Evolutionary conservation across 2,113 vertebrate genomes (phyloP).

Genomic region (Indicator indicator): DNA sequence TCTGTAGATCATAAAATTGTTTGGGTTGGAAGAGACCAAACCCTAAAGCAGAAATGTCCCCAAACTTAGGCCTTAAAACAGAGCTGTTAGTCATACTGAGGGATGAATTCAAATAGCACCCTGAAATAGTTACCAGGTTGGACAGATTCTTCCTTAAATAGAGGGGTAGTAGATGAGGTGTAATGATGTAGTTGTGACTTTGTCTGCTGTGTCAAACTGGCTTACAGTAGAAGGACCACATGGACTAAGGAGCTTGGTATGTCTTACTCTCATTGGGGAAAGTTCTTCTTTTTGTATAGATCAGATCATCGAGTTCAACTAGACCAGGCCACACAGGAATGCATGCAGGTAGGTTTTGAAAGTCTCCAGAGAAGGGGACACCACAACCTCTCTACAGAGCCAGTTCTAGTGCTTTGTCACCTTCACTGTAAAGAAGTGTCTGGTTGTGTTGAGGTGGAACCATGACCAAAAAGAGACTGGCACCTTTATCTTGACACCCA

Average conservation of each 20-base stretch:
- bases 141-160: neutral
- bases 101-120: neutral
- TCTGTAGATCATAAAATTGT: too few relatives aligned
- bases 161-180: neutral
- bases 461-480: too few relatives aligned
- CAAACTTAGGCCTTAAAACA: neutral
- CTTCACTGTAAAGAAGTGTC: too few relatives aligned
- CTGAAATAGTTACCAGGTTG: neutral
- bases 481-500: too few relatives aligned
- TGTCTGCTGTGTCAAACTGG: neutral
- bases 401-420: too few relatives aligned
- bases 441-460: too few relatives aligned
- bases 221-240: neutral
- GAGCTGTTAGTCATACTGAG: fast-evolving
- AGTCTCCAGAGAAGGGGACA: too few relatives aligned
- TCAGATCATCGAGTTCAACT: neutral
- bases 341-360: too few relatives aligned
- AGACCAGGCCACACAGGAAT: too few relatives aligned
- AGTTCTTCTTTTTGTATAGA: neutral
- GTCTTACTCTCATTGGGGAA: neutral
- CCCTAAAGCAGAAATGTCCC: neutral
- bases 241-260: neutral
- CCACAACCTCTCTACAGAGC: too few relatives aligned
- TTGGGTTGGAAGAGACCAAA: neutral
- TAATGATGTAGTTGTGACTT: neutral